Evolutionary conservation across 2,113 vertebrate species (phyloP).

Genomic region (Gadus macrocephalus): DNA sequence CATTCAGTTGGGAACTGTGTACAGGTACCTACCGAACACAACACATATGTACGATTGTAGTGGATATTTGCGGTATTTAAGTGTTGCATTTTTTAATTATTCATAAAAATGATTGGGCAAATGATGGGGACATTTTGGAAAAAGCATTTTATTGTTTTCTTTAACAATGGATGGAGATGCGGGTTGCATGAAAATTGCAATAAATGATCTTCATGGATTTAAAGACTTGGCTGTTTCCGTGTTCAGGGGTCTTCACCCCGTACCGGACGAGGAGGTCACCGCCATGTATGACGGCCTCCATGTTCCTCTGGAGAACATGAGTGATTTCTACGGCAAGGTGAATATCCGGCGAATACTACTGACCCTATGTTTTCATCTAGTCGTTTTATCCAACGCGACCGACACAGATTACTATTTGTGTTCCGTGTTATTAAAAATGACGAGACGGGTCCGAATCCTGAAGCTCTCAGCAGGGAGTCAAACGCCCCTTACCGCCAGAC

Average conservation of each 20-base stretch:
- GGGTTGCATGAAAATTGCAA: not conserved
- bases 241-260: slow-evolving; percentile 86
- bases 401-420: no score
- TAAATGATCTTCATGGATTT: not conserved
- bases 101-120: not conserved
- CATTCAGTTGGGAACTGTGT: slow-evolving; percentile 83
- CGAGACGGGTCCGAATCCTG: no score
- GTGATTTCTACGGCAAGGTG: slow-evolving; percentile 98
- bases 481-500: no score
- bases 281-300: slow-evolving; percentile 97
- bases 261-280: slow-evolving; percentile 91
- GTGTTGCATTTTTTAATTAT: not conserved
- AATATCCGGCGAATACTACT: not conserved
- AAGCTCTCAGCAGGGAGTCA: no score
- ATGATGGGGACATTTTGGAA: no score
- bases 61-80: not conserved
- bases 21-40: slow-evolving; percentile 56
- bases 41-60: not conserved
- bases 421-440: no score
- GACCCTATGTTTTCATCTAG: no score
- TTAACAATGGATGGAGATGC: not conserved
- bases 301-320: slow-evolving; percentile 95
- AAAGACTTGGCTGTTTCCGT: not conserved
- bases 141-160: no score
- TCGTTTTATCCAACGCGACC: no score